A percentile compares a stretch with the other conserved stretches of the same genome.
Conservation (phyloP, 2,888 invertebrate species). For the Ophion ventricosus region DNA sequence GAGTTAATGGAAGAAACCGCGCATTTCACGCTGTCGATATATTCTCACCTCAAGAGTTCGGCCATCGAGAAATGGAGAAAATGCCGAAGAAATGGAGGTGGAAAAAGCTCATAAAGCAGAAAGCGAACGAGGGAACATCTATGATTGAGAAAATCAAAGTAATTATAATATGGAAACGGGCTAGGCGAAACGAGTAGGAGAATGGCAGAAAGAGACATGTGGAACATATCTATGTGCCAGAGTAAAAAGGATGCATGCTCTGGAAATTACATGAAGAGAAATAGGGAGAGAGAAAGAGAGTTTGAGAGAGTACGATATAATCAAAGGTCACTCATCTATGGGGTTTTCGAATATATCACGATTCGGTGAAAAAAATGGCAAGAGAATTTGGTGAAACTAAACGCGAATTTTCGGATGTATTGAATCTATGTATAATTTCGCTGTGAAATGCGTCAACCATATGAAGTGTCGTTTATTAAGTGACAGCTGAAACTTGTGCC, state of each 20-base stretch:
- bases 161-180: conserved; percentile 47
- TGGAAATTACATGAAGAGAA: conserved; percentile 30
- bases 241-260: conserved; percentile 9
- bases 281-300: background rate
- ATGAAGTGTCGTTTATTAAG: too few relatives aligned
- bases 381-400: too few relatives aligned
- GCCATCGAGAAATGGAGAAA: conserved; percentile 21
- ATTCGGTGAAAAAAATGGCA: background rate
- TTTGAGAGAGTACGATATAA: background rate
- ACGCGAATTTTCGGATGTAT: too few relatives aligned
- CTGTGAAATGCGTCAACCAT: too few relatives aligned
- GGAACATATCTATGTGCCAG: background rate
- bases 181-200: conserved; percentile 38
- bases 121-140: conserved; percentile 41
- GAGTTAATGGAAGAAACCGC: conserved; percentile 31
- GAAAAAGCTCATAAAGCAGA: conserved; percentile 20
- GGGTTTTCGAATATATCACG: conserved; percentile 72
- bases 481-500: too few relatives aligned
- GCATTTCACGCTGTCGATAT: conserved; percentile 41
- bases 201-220: conserved; percentile 20
- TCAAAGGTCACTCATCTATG: conserved; percentile 69
- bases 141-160: conserved; percentile 50
- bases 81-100: conserved; percentile 9
- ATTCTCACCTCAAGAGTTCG: conserved; percentile 19
- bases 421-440: too few relatives aligned